phyloP scores from a whole-genome alignment of 1,140 invertebrate genomes.

The Heliconius nattereri region DNA sequence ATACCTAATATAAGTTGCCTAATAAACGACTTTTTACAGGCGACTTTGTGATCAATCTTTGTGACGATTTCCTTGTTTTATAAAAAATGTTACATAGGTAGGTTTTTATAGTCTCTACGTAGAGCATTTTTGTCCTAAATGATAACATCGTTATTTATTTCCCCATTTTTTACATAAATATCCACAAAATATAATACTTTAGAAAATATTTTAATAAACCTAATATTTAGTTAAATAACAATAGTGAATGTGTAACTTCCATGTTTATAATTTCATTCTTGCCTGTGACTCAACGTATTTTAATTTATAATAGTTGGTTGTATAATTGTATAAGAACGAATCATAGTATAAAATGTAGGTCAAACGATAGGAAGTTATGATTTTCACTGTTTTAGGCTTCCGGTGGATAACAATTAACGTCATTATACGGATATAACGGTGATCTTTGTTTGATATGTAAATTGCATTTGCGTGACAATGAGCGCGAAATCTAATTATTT shows the following conservation, averaged over 20 bases:
- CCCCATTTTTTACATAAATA: background rate
- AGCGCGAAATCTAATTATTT: slow-evolving; percentile 27
- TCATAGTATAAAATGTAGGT: slow-evolving; percentile 35
- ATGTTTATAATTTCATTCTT: slow-evolving; percentile 4
- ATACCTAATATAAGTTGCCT: background rate
- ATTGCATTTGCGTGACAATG: slow-evolving; percentile 45
- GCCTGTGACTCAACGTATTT: slow-evolving; percentile 26
- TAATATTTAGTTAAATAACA: background rate
- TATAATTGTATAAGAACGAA: slow-evolving; percentile 3
- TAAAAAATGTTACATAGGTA: background rate
- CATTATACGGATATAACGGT: slow-evolving; percentile 50
- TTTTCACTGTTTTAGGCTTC: slow-evolving; percentile 53
- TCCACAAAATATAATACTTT: background rate
- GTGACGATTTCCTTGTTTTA: background rate
- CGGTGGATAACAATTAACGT: slow-evolving; percentile 34
- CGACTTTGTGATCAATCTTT: no score
- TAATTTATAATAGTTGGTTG: slow-evolving; percentile 1
- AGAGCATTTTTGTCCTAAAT: background rate
- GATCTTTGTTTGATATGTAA: slow-evolving; percentile 56
- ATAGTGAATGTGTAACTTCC: background rate
- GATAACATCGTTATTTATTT: background rate
- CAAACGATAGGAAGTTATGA: slow-evolving; percentile 47
- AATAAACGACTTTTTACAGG: background rate
- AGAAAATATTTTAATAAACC: background rate
- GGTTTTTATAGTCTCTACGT: background rate